Percentiles rank a stretch among this genome's conserved stretches.
phyloP scores from a whole-genome alignment of 2,113 vertebrate species.

The Lipotes vexillifer region DNA sequence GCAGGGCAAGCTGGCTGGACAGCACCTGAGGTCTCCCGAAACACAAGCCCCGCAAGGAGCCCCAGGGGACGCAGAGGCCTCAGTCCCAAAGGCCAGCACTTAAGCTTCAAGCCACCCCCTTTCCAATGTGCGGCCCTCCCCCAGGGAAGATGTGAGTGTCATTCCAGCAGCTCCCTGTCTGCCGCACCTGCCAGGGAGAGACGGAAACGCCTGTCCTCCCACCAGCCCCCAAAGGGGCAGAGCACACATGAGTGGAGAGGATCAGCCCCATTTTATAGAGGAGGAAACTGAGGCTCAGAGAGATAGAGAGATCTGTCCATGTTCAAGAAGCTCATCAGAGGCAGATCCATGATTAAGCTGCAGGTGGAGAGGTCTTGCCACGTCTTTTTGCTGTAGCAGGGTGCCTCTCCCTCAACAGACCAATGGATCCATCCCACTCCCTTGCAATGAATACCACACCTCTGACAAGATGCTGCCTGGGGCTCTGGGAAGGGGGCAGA shows the following conservation, averaged over 20 bases:
- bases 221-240: fast-evolving
- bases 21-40: not conserved
- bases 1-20: not conserved
- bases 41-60: fast-evolving
- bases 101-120: not conserved
- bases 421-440: not conserved
- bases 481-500: not conserved
- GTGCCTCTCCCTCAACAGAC: not conserved
- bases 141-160: fast-evolving
- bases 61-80: not conserved
- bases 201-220: fast-evolving
- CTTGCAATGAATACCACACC: not conserved
- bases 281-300: not conserved
- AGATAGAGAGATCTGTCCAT: not conserved
- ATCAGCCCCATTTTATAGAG: not conserved
- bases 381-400: not conserved
- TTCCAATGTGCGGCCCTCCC: too few species aligned
- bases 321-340: not conserved
- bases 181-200: fast-evolving
- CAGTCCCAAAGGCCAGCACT: too few species aligned
- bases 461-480: not conserved
- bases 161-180: not conserved
- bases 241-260: fast-evolving
- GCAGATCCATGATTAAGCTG: too few species aligned
- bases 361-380: not conserved